Evolutionary conservation across 2,888 invertebrate genomes (phyloP), one percentile per base, ranked within the genome.

Genomic region (Epinotia bilunana): DNA sequence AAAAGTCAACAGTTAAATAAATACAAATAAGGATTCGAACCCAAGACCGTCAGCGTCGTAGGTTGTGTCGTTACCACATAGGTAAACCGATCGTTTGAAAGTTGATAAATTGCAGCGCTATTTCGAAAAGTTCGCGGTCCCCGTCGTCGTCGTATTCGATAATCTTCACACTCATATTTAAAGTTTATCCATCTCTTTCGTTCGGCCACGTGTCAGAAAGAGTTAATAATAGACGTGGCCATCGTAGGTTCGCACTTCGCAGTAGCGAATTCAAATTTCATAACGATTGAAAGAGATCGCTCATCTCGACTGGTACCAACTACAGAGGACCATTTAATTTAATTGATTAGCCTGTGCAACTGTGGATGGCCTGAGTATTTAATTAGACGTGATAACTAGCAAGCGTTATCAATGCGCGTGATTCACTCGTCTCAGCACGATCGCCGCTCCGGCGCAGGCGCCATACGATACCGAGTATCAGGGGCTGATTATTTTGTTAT

Each of bases 381-480:
- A 63, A 71, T 71, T 53, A 71, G 62, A 58, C 46, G 11, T 23
- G 69, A 60, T 69, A 69, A 7, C 58, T 23, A 23, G 28, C 53
- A n/a, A 13, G 12, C 43, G 46, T 28, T 69, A 69, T 69, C 69
- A 46, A 23, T 60, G 69, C n/a, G 46, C 69, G 69, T 69, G 69
- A 69, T 60, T 69, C 69, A 69, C 69, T 69, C 23, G 58, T 58
- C 68, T 58, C 69, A 67, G 67, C 53, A 53, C 49, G 65, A 49
- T 28, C 46, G 18, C 3, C 23, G 18, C 39, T 39, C 4, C n/a
- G 18, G 49, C 58, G 46, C 69, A 23, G 46, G 69, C 69, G 58
- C 60, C 58, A 20, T 28, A 11, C 46, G 13, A 57, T 58, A 58
- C 20, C 39, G 39, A 7, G n/a, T 13, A 18, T 49, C 16, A n/a